Evolutionary conservation across 2,113 vertebrate species (phyloP).

Genomic region (Recurvirostra avosetta): DNA sequence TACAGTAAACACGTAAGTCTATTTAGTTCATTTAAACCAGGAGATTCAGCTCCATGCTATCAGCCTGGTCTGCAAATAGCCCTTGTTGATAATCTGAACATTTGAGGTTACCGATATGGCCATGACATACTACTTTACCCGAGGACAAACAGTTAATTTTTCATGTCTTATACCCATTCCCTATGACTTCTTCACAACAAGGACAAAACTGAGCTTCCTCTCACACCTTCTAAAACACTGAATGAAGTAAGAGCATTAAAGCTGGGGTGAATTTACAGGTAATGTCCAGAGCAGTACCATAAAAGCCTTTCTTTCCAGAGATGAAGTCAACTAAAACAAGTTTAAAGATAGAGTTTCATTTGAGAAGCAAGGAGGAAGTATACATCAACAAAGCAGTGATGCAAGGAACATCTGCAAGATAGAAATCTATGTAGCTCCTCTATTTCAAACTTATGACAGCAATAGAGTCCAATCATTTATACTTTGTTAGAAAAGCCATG

Average conservation of each 20-base stretch:
- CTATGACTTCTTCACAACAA: neutral
- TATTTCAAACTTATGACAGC: conserved; percentile 7
- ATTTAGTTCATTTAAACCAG: neutral
- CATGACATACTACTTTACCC: neutral
- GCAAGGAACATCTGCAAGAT: conserved; percentile 45
- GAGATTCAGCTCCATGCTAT: neutral
- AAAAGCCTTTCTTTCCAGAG: neutral
- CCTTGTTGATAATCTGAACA: neutral
- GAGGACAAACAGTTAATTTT: neutral
- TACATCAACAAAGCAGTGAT: conserved; percentile 41
- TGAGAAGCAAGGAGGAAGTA: neutral
- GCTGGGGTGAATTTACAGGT: neutral
- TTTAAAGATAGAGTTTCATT: neutral
- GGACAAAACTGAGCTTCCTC: neutral
- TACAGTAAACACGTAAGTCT: neutral
- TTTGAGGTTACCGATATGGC: neutral
- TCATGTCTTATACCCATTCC: neutral
- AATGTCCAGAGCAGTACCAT: neutral
- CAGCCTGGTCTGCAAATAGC: neutral
- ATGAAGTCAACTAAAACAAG: neutral
- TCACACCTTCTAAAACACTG: neutral
- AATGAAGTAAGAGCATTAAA: neutral
- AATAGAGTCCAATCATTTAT: neutral
- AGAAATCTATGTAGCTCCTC: neutral
- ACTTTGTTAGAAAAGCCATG: neutral